Percentiles rank a stretch among this genome's conserved stretches.
These are phyloP conservation scores for Perizoma affinitatum DNA, from an alignment of 2,888 invertebrate genomes.

Conservation along the genomic window DNA sequence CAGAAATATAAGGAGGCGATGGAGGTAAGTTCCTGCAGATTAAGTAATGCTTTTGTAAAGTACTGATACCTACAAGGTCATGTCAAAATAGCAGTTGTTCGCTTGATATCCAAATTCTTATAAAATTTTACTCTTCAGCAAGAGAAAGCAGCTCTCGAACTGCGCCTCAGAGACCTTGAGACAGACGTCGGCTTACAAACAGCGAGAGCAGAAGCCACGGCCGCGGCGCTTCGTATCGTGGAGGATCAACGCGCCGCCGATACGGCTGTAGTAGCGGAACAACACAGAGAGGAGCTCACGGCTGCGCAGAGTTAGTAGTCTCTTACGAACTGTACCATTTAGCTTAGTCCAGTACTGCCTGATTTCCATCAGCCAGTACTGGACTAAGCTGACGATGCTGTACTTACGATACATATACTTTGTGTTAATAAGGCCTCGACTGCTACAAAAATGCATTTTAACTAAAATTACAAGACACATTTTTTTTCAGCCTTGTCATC, in stretches of 20 bases:
- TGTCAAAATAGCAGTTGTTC: neutral
- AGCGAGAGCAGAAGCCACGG: constrained; percentile 69
- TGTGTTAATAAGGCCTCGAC: too few species aligned
- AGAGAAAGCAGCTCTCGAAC: constrained; percentile 74
- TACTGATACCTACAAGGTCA: neutral
- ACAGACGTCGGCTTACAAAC: constrained; percentile 66
- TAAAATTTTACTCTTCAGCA: constrained; percentile 45
- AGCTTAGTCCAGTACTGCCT: too few species aligned
- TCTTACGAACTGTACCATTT: too few species aligned
- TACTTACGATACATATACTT: too few species aligned
- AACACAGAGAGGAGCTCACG: constrained; percentile 73
- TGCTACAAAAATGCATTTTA: too few species aligned
- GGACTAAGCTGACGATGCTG: too few species aligned
- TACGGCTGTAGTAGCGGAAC: constrained; percentile 58
- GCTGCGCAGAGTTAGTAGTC: constrained; percentile 71
- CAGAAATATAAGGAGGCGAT: constrained; percentile 81
- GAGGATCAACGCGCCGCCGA: constrained; percentile 70
- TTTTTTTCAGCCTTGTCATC: constrained; percentile 72
- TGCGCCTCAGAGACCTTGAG: constrained; percentile 78
- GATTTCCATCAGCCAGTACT: too few species aligned
- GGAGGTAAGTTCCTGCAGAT: constrained; percentile 62
- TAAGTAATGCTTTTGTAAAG: neutral
- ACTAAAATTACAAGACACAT: too few species aligned
- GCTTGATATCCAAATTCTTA: neutral
- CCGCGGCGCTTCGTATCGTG: constrained; percentile 58